Evolutionary conservation across 2,797 vertebrate species (phyloP), one percentile per base, ranked within the genome.

Genomic region (Loriculus beryllinus): DNA sequence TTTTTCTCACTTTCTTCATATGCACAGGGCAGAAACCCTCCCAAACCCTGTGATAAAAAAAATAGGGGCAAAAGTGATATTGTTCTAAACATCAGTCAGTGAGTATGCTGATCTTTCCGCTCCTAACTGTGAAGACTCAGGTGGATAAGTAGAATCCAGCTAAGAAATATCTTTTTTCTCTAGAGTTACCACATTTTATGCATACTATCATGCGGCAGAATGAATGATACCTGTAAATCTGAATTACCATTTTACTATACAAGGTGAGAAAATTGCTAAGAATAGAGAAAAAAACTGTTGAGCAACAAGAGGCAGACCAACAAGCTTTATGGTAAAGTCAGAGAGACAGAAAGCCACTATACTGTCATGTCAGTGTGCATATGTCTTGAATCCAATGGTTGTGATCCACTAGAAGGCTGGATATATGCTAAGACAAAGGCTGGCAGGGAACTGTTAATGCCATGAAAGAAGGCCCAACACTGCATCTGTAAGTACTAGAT

Each of bases 131-230:
- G 60, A 72, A 79, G 63, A 59, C 59, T 69, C 26, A 20, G 48
- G 68, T 71, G 45, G 60, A 23, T 94, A 94, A 86, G 75, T 13
- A 76, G 63, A 91, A 76, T 72, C 39, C 67, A 94, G 60, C 48
- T 91, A 76, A 77, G 90, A 90, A n/a, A 33, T 56, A 67, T 42
- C 79, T 86, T 89, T 86, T 74, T 78, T 65, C 81, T 72, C 67
- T 60, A 14, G 48, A 81, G 63, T 67, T 47, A 78, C 54, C 37
- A 79, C 42, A 72, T 83, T 90, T 94, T 83, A 68, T 25, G 31
- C 25, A 40, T 67, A 29, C 16, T 87, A 13, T 74, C 84, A 64
- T 31, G 74, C 82, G 75, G 49, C 48, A 95, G 78, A 86, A 77
- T 54, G 35, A 87, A 88, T 54, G 22, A 76, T 65, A 69, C 21